Evolutionary conservation across 2,113 vertebrate genomes (phyloP), one percentile per base, ranked within the genome.

Genomic region (Rattus norvegicus): DNA sequence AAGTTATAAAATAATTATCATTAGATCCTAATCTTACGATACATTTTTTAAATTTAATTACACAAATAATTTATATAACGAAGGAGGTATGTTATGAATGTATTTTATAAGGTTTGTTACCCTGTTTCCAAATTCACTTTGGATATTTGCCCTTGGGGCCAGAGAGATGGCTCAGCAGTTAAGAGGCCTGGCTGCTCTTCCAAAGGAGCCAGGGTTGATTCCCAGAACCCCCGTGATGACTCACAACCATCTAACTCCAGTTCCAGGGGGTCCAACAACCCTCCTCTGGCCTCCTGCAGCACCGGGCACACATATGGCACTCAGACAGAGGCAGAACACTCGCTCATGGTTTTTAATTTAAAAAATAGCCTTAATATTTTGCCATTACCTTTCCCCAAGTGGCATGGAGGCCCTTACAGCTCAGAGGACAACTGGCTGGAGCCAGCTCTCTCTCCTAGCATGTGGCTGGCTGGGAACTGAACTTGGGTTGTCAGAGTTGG

Each of bases 41-140:
- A 95, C 43, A 88, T 77, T 88, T 96, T 67, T 96, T 67, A 39
- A 47, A 94, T 49, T 65, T 90, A 80, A 88, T 90, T 83, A 87
- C 9, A 73, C 61, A 76, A 91, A 22, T 89, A 61, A 94, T 59
- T 94, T 86, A 91, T 72, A 92, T 69, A 69, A 80, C 86, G 70
- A 88, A 79, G 39, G 26, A 52, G n/a, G 43, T 93, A 73, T 26
- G 36, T 75, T 65, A 81, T 12, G 7, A 54, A 88, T 88, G 24
- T 8, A 90, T 88, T 95, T 93, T 92, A 80, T 87, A 72, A 59
- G 54, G n/a, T 56, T 56, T 79, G 16, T 59, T 63, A 93, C 7
- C 12, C 9, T 84, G n/a, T 72, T 87, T 77, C 70, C 43, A 73
- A 70, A 49, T 49, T 94, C 92, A 49, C 28, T 77, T 67, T 22